Base-by-base conservation (phyloP, 2,888 invertebrate genomes). In the Parascotia fuliginaria region DNA sequence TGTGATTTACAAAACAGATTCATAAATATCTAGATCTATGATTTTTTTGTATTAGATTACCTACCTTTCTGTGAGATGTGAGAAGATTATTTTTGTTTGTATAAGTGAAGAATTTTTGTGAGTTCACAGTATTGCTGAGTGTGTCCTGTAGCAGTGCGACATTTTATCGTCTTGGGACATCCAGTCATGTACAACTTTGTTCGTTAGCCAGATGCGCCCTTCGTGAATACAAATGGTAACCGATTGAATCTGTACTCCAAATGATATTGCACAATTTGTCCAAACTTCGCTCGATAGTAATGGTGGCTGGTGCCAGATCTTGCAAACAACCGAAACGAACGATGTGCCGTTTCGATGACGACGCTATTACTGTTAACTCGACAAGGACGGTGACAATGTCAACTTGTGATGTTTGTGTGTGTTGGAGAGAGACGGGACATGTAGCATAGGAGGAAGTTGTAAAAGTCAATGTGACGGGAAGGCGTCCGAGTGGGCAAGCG, bases 381-480 rank as follows among this genome's bases (percentile, higher is more conserved):
- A 62, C 22, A 42, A 38, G 32, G 64, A 67, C 7, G 14, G 43
- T 27, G 15, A 37, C 22, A 24, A 11, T 57, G 38, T 57, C 54
- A 57, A 38, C 22, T n/a, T 9, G n/a, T 33, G 3, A 1, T n/a
- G 9, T 36, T 37, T 29, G 11, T 3, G 11, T 14, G n/a, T 0
- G 52, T 13, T 45, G 14, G 27, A 64, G 41, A 22, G 50, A 46
- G 65, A 59, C 11, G 29, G 39, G 32, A 36, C 1, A 34, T 32
- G 22, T 39, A 42, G 29, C 44, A 45, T 41, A 49, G 40, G 42
- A 45, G 60, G 36, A 53, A 59, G 60, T 64, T 64, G 56, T 68
- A 60, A 67, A 65, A 64, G 68, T 60, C 56, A 68, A 65, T 65
- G 68, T 53, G 64, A 67, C 47, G 56, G 60, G 53, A 54, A 53